phyloP scores from a whole-genome alignment of 35 echinoderm and acorn worm genomes.

The Apostichopus japonicus region DNA sequence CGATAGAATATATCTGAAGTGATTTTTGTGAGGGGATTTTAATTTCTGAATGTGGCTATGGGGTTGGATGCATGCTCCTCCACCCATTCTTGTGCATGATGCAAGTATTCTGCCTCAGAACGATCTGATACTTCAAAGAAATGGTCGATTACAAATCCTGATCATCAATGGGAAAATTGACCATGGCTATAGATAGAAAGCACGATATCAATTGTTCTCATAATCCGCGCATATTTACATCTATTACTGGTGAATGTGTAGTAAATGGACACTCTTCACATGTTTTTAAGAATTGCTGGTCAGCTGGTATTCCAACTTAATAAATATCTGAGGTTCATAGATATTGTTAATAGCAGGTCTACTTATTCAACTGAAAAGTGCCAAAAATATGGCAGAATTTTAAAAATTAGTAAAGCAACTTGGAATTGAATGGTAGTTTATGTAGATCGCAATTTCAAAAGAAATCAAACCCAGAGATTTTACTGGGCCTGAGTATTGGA shows the following conservation, averaged over 20 bases:
- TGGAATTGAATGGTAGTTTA: constrained; percentile 40
- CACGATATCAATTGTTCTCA: constrained; percentile 38
- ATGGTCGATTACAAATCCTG: constrained; percentile 21
- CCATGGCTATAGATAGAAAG: constrained; percentile 16
- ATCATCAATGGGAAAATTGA: neutral
- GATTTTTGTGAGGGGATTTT: constrained; percentile 1
- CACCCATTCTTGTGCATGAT: constrained; percentile 35
- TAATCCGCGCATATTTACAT: neutral
- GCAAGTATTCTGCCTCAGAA: constrained; percentile 34
- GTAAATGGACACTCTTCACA: constrained; percentile 34
- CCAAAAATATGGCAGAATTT: constrained; percentile 36
- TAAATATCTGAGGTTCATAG: constrained; percentile 39
- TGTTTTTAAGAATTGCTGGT: constrained; percentile 40
- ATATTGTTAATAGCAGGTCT: constrained; percentile 26
- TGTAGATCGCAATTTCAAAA: constrained; percentile 34
- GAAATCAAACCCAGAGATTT: constrained; percentile 32
- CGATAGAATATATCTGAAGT: constrained; percentile 35
- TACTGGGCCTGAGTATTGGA: constrained; percentile 22
- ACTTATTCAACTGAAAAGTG: constrained; percentile 30
- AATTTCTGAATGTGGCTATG: constrained; percentile 43
- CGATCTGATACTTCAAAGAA: constrained; percentile 31
- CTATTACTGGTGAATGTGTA: constrained; percentile 2
- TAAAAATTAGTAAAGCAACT: constrained; percentile 3
- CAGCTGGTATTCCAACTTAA: constrained; percentile 7
- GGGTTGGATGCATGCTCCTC: constrained; percentile 10